Evolutionary conservation across 2,888 invertebrate species (phyloP).

Genomic region (Spodoptera littoralis): DNA sequence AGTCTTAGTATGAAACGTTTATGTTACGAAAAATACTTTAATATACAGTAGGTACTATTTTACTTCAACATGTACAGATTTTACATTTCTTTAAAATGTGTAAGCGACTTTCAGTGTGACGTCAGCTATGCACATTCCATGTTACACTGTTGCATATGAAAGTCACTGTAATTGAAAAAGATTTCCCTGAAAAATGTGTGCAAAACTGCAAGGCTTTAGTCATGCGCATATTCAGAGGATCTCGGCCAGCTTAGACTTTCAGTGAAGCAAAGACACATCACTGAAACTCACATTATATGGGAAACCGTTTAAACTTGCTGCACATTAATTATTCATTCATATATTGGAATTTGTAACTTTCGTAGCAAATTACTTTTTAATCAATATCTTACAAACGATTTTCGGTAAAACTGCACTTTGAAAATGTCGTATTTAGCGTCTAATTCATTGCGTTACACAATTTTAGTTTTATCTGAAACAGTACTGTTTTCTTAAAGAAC

Average conservation of each 20-base stretch:
- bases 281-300: conserved; percentile 11
- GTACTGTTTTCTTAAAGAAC: too few species aligned
- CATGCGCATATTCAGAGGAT: conserved; percentile 24
- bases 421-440: too few species aligned
- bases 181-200: conserved; percentile 22
- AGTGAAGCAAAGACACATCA: conserved; percentile 13
- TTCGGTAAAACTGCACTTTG: too few species aligned
- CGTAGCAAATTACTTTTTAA: background rate
- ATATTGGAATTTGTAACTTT: conserved; percentile 16
- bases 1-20: too few species aligned
- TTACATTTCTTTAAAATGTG: too few species aligned
- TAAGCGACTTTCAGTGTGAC: conserved; percentile 1
- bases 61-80: too few species aligned
- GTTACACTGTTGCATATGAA: background rate
- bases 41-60: too few species aligned
- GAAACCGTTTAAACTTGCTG: conserved; percentile 16
- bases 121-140: background rate
- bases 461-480: too few species aligned
- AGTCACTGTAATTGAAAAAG: conserved; percentile 24
- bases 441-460: too few species aligned
- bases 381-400: too few species aligned
- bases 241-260: background rate
- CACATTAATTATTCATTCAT: conserved; percentile 24
- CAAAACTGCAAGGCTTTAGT: conserved; percentile 15
- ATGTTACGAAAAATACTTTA: too few species aligned